Percentiles rank a stretch among this genome's conserved stretches.
Conservation (phyloP, 2,113 vertebrate species). For the Carettochelys insculpta region DNA sequence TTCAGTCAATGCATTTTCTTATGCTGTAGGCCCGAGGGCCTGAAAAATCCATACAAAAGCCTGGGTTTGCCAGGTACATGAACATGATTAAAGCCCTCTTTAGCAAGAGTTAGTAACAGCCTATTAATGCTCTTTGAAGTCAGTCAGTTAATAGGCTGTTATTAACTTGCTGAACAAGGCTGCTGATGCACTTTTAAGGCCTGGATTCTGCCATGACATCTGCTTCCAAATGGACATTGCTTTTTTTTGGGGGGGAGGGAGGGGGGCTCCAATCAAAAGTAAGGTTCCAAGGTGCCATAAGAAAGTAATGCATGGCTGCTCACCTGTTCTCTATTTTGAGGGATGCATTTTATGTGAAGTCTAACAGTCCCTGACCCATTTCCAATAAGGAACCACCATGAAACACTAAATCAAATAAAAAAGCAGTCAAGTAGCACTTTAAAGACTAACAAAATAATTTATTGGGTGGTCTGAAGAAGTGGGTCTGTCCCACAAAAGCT, state of each 20-base stretch:
- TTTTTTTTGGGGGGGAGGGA: too few species aligned
- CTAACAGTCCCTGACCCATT: not conserved
- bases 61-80: not conserved
- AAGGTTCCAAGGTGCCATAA: rapidly evolving
- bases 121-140: not conserved
- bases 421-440: too few species aligned
- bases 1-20: not conserved
- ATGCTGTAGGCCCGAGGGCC: not conserved
- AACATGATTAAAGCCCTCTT: not conserved
- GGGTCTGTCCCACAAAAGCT: too few species aligned
- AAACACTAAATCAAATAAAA: not conserved
- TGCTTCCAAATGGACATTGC: not conserved
- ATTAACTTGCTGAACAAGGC: rapidly evolving
- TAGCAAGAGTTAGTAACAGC: not conserved
- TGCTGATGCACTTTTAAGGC: not conserved
- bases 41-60: not conserved
- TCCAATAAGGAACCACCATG: rapidly evolving
- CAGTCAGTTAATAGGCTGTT: rapidly evolving
- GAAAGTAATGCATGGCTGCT: rapidly evolving
- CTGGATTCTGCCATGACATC: not conserved
- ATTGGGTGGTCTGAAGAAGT: too few species aligned
- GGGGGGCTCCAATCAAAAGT: not conserved
- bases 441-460: too few species aligned
- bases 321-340: not conserved
- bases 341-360: rapidly evolving